phyloP scores from a whole-genome alignment of 2,888 invertebrate species.

The Silvanus unidentatus region DNA sequence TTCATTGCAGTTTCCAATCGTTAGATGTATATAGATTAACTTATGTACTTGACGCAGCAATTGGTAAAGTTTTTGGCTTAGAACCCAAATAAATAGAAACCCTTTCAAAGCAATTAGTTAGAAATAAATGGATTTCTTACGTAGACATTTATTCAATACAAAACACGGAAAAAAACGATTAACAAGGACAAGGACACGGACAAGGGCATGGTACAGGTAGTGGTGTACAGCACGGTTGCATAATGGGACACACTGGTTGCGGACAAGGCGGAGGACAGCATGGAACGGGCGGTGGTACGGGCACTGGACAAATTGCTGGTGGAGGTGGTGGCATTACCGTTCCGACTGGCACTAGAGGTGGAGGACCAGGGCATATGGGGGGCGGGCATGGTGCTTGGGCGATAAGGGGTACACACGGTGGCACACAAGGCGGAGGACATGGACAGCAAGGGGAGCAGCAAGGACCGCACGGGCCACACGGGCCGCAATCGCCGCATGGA shows the following conservation, averaged over 20 bases:
- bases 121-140: too few species aligned
- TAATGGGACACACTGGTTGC: conserved; percentile 23
- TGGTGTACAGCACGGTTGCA: conserved; percentile 19
- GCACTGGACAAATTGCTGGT: conserved; percentile 16
- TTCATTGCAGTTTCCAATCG: too few species aligned
- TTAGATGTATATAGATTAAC: too few species aligned
- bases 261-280: conserved; percentile 30
- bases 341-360: conserved; percentile 33
- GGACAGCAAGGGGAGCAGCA: conserved; percentile 20
- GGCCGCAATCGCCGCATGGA: conserved; percentile 27
- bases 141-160: neutral
- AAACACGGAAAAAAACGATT: conserved; percentile 7
- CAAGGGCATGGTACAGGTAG: conserved; percentile 27
- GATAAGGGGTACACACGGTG: conserved; percentile 32
- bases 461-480: conserved; percentile 22
- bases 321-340: conserved; percentile 23
- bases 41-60: too few species aligned
- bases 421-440: conserved; percentile 28
- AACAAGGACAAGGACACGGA: conserved; percentile 25
- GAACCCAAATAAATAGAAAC: too few species aligned
- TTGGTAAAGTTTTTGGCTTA: too few species aligned
- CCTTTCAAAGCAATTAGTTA: too few species aligned
- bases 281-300: conserved; percentile 28
- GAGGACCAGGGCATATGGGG: conserved; percentile 31
- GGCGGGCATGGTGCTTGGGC: conserved; percentile 35